Evolutionary conservation across 2,888 invertebrate species (phyloP).

Genomic region (Odontocolon sp.): DNA sequence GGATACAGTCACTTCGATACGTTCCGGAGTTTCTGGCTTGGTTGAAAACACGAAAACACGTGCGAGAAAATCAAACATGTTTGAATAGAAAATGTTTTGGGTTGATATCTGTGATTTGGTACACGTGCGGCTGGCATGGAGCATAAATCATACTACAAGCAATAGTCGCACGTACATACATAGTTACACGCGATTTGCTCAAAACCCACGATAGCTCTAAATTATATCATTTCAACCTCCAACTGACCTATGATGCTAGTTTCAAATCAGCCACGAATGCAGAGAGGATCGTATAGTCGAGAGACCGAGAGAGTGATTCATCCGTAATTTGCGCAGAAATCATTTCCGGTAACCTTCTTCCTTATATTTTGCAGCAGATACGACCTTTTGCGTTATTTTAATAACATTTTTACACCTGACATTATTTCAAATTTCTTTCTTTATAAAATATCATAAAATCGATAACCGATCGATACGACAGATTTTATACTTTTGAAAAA

Average conservation of each 20-base stretch:
- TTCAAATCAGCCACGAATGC: neutral
- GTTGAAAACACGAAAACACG: neutral
- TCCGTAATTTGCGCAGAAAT: neutral
- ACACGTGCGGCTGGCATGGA: neutral
- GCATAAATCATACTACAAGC: slow-evolving; percentile 19
- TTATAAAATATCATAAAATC: too few species aligned
- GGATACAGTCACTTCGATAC: neutral
- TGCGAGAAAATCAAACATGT: neutral
- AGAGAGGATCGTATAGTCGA: too few species aligned
- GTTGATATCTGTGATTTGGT: neutral
- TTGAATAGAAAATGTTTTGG: neutral
- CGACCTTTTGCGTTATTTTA: neutral
- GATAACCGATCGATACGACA: too few species aligned
- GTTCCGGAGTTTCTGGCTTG: neutral
- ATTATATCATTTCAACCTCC: slow-evolving; percentile 5
- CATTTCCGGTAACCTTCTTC: neutral
- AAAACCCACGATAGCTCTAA: neutral
- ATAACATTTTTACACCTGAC: too few species aligned
- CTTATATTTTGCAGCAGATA: neutral
- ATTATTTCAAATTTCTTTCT: too few species aligned
- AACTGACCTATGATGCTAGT: neutral
- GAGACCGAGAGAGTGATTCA: neutral
- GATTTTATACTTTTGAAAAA: too few species aligned
- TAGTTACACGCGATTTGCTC: slow-evolving; percentile 7
- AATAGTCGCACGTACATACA: slow-evolving; percentile 3